These are phyloP conservation scores for Agrilus cyanescens DNA, from an alignment of 2,888 invertebrate genomes.

Conservation along the genomic window DNA sequence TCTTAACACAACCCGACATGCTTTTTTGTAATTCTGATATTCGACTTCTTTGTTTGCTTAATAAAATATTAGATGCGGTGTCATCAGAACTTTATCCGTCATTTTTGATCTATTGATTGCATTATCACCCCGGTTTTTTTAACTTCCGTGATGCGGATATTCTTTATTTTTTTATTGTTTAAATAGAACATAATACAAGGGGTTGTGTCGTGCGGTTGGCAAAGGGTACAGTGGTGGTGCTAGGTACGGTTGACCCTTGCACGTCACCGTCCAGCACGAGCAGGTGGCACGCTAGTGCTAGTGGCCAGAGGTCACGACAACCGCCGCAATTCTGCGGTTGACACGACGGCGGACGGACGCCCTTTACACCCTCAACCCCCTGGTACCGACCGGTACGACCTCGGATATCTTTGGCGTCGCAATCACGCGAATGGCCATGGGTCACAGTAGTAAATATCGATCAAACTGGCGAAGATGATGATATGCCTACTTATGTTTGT, in stretches of 20 bases:
- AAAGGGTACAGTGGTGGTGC: constrained; percentile 18
- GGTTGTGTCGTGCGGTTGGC: constrained; percentile 10
- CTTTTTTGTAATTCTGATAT: no score
- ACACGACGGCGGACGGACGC: constrained; percentile 12
- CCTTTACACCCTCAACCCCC: constrained; percentile 12
- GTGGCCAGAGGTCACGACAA: constrained; percentile 34
- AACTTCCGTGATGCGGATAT: no score
- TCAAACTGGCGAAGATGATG: constrained; percentile 23
- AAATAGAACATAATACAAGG: not conserved
- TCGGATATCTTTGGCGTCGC: constrained; percentile 17
- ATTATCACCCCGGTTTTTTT: no score
- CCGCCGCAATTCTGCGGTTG: constrained; percentile 16
- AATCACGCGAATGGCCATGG: constrained; percentile 36
- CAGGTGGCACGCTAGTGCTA: constrained; percentile 32
- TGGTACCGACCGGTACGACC: constrained; percentile 26
- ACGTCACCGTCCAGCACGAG: constrained; percentile 9
- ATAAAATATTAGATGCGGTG: no score
- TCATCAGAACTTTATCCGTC: no score
- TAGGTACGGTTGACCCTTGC: constrained; percentile 26
- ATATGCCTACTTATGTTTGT: constrained; percentile 1
- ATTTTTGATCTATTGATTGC: no score
- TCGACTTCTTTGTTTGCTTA: no score
- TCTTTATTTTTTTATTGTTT: no score
- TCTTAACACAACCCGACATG: no score
- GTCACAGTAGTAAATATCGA: constrained; percentile 32